Evolutionary conservation across 2,113 vertebrate species (phyloP).

Genomic region (Hyla sarda): DNA sequence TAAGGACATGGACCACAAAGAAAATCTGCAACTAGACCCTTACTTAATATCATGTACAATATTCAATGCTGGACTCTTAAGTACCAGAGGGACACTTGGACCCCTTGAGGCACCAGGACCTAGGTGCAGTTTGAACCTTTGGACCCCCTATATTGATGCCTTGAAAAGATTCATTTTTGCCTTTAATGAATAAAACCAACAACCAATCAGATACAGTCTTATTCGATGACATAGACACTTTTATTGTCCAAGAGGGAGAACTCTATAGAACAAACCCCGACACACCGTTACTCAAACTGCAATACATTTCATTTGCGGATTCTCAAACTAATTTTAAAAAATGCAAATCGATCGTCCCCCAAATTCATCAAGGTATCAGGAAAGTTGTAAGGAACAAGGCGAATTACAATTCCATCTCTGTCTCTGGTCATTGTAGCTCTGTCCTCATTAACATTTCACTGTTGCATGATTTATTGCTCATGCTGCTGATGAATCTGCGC

Average conservation of each 20-base stretch:
- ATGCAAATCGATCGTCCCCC: neutral
- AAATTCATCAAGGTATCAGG: constrained; percentile 27
- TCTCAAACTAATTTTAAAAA: neutral
- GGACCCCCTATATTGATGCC: neutral
- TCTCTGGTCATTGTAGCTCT: constrained; percentile 20
- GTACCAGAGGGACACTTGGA: too few species aligned
- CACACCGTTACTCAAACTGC: neutral
- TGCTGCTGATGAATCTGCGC: constrained; percentile 26
- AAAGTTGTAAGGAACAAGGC: constrained; percentile 4
- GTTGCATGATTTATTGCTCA: constrained; percentile 30
- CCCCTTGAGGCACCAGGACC: too few species aligned
- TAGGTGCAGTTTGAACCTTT: neutral
- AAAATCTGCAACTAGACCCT: too few species aligned
- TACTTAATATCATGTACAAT: too few species aligned
- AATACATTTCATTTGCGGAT: neutral
- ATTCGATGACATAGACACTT: neutral
- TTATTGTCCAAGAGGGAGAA: neutral
- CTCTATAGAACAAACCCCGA: neutral
- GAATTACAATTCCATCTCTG: neutral
- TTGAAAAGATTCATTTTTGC: neutral
- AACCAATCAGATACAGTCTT: neutral
- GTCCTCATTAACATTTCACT: constrained; percentile 40
- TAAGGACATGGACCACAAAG: too few species aligned
- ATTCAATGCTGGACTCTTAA: too few species aligned
- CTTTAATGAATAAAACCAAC: neutral